Base-by-base conservation (phyloP, 2,888 invertebrate genomes). In the Drosophila borborema region DNA sequence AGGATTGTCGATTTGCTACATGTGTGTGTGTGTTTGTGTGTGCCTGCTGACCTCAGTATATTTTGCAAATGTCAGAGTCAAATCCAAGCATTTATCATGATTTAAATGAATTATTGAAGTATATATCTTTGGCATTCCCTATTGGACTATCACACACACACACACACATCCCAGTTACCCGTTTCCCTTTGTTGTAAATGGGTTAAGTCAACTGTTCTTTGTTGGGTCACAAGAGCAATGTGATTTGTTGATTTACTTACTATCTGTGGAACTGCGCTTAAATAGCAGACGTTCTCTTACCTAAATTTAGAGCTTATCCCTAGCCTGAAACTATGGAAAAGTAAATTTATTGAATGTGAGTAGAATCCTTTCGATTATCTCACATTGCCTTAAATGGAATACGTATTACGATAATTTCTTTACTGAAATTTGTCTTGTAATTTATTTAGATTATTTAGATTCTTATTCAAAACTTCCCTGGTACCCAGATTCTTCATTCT, bases 31-130 rank as follows among this genome's bases (percentile, higher is more conserved):
- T 46, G 45, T 28, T 9, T 43, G 23, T 64, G 40, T 62, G 23
- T 74, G 65, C 68, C 62, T 74, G 81, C 81, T 81, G 81, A 81
- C 79, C 82, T 78, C 76, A 78, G 81, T 81, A 74, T 73, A 81
- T 81, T 81, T 81, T 81, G 81, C 72, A 72, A 76, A 72, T 81
- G 80, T 72, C 73, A 65, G 69, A 73, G 71, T 76, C 69, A 81
- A 81, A 81, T 81, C 81, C 81, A 81, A 76, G 64, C 81, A 81
- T 81, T 81, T 81, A 81, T 81, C 81, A 81, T 81, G 81, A 81
- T 81, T 81, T 74, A 64, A 81, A 81, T 81, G 81, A 81, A 81
- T 81, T 81, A 81, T 81, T 81, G 82, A 81, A 76, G 79, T 74
- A 74, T 72, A 81, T 81, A 78, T 79, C 79, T 73, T 64, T 72